Conservation (phyloP, 2,888 invertebrate species). For the Drosophila nigritarsus region DNA sequence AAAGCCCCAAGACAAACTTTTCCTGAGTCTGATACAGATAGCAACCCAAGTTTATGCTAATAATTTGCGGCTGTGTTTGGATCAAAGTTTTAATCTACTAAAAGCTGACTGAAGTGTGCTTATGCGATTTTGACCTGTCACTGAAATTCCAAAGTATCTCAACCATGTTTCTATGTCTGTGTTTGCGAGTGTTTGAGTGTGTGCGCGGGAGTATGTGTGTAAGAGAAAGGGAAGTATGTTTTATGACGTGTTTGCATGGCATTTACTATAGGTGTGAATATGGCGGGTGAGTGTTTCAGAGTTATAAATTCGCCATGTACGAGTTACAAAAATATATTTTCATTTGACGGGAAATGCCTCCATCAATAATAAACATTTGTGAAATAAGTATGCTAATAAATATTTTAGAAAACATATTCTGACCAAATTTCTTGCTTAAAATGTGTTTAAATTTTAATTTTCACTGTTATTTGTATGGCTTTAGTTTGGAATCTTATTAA, state of each 20-base stretch:
- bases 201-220: background rate
- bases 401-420: background rate
- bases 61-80: conserved; percentile 46
- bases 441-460: background rate
- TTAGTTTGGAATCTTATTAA: background rate
- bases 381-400: background rate
- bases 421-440: background rate
- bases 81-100: conserved; percentile 72
- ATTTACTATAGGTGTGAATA: conserved; percentile 45
- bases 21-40: background rate
- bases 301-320: conserved; percentile 38
- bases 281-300: conserved; percentile 16
- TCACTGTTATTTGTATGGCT: background rate
- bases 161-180: background rate
- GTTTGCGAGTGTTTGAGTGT: conserved; percentile 4
- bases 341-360: background rate
- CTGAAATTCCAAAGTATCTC: conserved; percentile 9
- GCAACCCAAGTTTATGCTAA: conserved; percentile 34
- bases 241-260: conserved; percentile 46
- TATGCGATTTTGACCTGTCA: conserved; percentile 53
- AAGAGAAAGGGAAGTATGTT: conserved; percentile 17
- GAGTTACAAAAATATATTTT: conserved; percentile 8
- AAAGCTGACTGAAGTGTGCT: conserved; percentile 63
- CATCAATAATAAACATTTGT: background rate
- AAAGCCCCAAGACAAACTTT: conserved; percentile 9